These are phyloP conservation scores for Phenganax subtilis DNA, from an alignment of 92 coral and sea anemone species.

Conservation along the genomic window DNA sequence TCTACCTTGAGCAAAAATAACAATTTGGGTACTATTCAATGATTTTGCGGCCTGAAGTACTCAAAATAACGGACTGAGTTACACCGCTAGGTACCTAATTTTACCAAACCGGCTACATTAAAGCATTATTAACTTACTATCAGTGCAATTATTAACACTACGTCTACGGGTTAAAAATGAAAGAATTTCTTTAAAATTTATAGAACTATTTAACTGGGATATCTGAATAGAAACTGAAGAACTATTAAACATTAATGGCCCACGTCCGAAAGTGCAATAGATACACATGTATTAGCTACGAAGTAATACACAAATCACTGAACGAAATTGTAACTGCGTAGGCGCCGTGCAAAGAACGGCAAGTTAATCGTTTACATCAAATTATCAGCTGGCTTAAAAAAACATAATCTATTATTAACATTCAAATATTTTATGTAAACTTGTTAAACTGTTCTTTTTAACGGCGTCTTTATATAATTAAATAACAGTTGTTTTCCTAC, in stretches of 20 bases:
- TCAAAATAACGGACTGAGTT: no score
- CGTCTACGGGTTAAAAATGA: background rate
- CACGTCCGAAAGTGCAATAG: slow-evolving; percentile 6
- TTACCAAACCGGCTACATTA: no score
- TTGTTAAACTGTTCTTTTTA: slow-evolving; percentile 1
- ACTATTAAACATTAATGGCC: background rate
- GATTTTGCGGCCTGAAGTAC: no score
- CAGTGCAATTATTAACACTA: no score
- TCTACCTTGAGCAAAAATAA: no score
- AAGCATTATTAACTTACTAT: no score
- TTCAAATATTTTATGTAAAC: slow-evolving; percentile 37
- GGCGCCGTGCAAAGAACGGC: slow-evolving; percentile 20
- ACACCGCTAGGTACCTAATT: no score
- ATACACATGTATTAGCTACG: background rate
- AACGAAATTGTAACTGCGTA: slow-evolving; percentile 17
- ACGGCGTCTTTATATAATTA: slow-evolving; percentile 2
- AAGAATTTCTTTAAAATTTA: background rate
- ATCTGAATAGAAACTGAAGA: background rate
- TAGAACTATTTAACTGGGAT: background rate
- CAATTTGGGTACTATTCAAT: no score
- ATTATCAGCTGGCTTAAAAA: slow-evolving; percentile 29
- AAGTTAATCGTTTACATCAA: slow-evolving; percentile 9
- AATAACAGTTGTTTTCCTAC: background rate
- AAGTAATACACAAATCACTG: slow-evolving; percentile 2
- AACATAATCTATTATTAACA: slow-evolving; percentile 29